Conservation (phyloP, 1,140 invertebrate genomes). For the Conus betulinus region DNA sequence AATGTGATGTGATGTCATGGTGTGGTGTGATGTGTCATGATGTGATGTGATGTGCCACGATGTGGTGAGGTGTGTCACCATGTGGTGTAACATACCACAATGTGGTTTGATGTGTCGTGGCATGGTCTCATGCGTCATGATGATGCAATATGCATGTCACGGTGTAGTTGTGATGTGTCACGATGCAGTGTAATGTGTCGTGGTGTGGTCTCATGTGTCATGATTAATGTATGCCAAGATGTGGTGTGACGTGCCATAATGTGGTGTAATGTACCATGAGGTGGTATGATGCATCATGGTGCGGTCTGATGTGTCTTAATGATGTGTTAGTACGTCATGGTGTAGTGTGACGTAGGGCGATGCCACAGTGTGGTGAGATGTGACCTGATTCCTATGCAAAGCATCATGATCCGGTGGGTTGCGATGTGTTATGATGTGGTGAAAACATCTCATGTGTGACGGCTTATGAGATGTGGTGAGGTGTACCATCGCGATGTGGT, state of each 20-base stretch:
- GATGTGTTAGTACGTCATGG: too few relatives aligned
- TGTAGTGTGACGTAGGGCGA: too few relatives aligned
- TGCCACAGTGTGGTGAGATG: too few relatives aligned
- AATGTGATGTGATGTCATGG: too few relatives aligned
- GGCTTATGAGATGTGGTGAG: not conserved
- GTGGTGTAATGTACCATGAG: too few relatives aligned
- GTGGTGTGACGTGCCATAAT: too few relatives aligned
- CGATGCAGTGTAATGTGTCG: not conserved
- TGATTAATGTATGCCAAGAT: constrained; percentile 80
- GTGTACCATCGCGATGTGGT: too few relatives aligned
- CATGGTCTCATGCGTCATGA: not conserved
- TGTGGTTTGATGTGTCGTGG: not conserved
- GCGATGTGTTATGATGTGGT: not conserved
- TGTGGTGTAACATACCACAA: not conserved
- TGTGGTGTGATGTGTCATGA: not conserved
- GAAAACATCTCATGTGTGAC: not conserved
- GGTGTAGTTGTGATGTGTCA: too few relatives aligned
- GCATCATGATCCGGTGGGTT: not conserved
- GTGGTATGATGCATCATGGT: too few relatives aligned
- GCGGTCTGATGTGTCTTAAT: too few relatives aligned
- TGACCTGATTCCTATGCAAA: too few relatives aligned
- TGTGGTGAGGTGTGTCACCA: not conserved
- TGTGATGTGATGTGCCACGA: not conserved
- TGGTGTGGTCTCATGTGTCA: not conserved
- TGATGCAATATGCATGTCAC: too few relatives aligned